Evolutionary conservation across 2,797 vertebrate species (phyloP), one percentile per base, ranked within the genome.

Genomic region (Lithobates pipiens): DNA sequence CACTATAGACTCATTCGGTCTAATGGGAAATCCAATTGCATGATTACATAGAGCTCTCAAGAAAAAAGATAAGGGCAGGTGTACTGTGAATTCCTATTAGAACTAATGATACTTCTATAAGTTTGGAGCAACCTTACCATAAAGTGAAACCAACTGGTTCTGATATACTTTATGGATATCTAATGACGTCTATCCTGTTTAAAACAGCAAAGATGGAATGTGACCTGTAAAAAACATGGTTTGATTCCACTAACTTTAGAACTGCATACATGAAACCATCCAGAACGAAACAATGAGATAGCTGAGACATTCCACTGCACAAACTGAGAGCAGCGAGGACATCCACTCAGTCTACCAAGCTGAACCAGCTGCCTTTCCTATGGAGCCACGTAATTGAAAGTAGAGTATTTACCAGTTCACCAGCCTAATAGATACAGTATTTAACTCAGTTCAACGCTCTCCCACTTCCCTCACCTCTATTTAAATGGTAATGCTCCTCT

Each of bases 381-480:
- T 57, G 70, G 81, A 67, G 81, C 16, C 7, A 77, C 16, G 42
- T 83, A 87, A 87, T 83, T 87, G 80, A 87, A 87, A 87, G 39
- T 74, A 69, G 85, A 69, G 85, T 78, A 83, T 86, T 86, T 79
- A 83, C 85, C 85, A 86, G 75, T 83, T 79, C 80, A 82, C 80
- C 85, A 83, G 61, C 76, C 82, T 83, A 86, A 83, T 68, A 79
- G 80, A 83, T 83, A 83, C 76, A 77, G 76, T 75, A 79, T 87
- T 83, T 83, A 87, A 76, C 61, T 69, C 76, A 87, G 39, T 83
- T 83, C 85, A 83, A 79, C 61, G 76, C 76, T 79, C 71, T 80
- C 69, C 81, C 74, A 69, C 80, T 73, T 73, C 82, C 61, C 80
- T 87, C 81, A 87, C 76, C 76, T 87, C 76, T 78, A 87, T 83